phyloP scores from a whole-genome alignment of 2,797 vertebrate genomes.

The Chiloscyllium punctatum region DNA sequence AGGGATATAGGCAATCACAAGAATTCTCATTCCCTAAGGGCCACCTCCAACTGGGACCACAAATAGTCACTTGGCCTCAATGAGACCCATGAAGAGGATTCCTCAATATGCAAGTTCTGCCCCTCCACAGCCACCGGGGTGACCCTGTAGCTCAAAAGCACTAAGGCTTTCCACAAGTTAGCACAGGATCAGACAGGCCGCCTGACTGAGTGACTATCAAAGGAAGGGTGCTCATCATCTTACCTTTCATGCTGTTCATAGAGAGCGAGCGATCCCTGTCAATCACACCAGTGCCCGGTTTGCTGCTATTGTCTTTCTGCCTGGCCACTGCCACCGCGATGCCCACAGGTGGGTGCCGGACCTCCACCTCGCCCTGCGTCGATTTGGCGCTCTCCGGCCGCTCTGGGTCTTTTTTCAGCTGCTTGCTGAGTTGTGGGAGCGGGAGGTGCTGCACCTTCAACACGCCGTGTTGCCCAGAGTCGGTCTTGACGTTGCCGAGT shows the following conservation, averaged over 20 bases:
- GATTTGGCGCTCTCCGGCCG: constrained; percentile 86
- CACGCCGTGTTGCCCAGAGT: constrained; percentile 45
- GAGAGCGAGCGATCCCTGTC: constrained; percentile 73
- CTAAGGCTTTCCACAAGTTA: too few relatives aligned
- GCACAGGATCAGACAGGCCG: too few relatives aligned
- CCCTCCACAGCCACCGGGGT: not conserved
- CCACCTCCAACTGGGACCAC: not conserved
- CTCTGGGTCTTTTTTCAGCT: constrained; percentile 85
- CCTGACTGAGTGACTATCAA: too few relatives aligned
- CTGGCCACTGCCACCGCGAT: constrained; percentile 93
- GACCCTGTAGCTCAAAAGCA: not conserved
- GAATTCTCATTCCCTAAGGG: not conserved
- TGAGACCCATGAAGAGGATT: not conserved
- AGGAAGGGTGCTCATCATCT: not conserved
- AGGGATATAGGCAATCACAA: not conserved
- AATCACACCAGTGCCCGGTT: constrained; percentile 61
- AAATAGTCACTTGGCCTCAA: too few relatives aligned
- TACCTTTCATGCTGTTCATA: constrained; percentile 79
- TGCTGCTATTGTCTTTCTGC: constrained; percentile 78
- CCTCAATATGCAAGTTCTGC: not conserved
- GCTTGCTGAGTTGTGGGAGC: constrained; percentile 60
- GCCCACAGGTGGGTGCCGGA: constrained; percentile 87
- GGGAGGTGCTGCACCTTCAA: constrained; percentile 68
- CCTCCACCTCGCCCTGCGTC: constrained; percentile 78
- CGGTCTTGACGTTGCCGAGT: constrained; percentile 72